These are phyloP conservation scores for Tupiocoris notatus DNA, from an alignment of 2,888 invertebrate genomes.

Conservation along the genomic window DNA sequence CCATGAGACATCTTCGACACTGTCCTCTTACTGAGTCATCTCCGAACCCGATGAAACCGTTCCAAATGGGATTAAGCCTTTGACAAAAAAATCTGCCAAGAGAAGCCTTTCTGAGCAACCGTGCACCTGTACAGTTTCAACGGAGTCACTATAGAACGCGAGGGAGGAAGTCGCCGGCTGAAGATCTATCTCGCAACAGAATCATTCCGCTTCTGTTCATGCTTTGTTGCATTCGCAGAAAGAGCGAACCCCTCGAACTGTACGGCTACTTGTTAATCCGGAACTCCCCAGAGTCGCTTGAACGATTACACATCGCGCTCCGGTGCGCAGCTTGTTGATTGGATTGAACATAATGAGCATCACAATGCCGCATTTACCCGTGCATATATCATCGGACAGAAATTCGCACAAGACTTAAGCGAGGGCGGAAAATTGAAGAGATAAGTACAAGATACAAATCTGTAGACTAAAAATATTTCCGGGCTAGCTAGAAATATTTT, in stretches of 20 bases:
- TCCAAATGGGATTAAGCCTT: constrained; percentile 32
- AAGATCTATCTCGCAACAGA: neutral
- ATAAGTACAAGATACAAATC: too few species aligned
- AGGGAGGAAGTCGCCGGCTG: neutral
- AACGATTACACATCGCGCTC: neutral
- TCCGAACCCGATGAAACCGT: too few species aligned
- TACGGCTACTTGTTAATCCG: neutral
- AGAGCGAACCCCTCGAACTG: neutral
- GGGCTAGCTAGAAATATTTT: too few species aligned
- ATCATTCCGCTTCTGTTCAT: neutral
- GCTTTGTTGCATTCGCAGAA: neutral
- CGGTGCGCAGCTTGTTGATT: neutral
- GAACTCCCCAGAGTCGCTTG: neutral
- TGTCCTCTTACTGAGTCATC: too few species aligned
- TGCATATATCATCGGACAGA: neutral
- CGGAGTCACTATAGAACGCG: neutral
- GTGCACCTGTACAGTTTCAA: neutral
- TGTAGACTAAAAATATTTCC: too few species aligned
- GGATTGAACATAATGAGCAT: neutral
- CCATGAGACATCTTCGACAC: too few species aligned
- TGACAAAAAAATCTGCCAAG: constrained; percentile 14
- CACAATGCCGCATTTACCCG: neutral
- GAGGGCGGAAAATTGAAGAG: too few species aligned
- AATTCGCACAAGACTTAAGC: too few species aligned
- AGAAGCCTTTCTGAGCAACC: neutral